Evolutionary conservation across 2,113 vertebrate genomes (phyloP).

Genomic region (Atlantisia rogersi): DNA sequence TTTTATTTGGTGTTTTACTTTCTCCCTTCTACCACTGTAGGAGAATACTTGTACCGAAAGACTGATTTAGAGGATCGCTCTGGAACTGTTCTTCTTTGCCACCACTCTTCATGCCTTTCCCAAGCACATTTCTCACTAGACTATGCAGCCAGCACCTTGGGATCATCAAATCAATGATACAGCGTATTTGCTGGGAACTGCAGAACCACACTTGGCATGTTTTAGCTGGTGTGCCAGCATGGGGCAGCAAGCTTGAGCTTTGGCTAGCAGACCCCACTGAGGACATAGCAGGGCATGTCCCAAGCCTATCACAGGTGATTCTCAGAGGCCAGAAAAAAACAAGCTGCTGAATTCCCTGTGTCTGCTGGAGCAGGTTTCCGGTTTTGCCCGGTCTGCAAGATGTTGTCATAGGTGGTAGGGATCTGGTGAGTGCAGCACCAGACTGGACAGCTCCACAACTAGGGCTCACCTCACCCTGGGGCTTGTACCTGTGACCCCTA

Average conservation of each 20-base stretch:
- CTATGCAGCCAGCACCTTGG: neutral
- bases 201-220: neutral
- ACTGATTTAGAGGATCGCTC: neutral
- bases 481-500: neutral
- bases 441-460: neutral
- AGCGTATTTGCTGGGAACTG: neutral
- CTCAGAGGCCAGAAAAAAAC: neutral
- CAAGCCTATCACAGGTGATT: neutral
- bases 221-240: neutral
- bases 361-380: rapidly evolving
- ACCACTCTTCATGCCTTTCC: neutral
- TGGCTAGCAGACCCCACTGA: neutral
- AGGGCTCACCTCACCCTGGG: neutral
- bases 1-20: neutral
- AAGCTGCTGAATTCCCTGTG: rapidly evolving
- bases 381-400: neutral
- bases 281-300: neutral
- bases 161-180: neutral
- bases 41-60: neutral
- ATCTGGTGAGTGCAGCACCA: neutral
- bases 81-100: neutral
- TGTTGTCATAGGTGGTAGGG: neutral
- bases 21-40: neutral
- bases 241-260: neutral
- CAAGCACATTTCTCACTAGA: neutral